Conservation (phyloP, 2,797 vertebrate genomes). For the Enteromius anoplus region DNA sequence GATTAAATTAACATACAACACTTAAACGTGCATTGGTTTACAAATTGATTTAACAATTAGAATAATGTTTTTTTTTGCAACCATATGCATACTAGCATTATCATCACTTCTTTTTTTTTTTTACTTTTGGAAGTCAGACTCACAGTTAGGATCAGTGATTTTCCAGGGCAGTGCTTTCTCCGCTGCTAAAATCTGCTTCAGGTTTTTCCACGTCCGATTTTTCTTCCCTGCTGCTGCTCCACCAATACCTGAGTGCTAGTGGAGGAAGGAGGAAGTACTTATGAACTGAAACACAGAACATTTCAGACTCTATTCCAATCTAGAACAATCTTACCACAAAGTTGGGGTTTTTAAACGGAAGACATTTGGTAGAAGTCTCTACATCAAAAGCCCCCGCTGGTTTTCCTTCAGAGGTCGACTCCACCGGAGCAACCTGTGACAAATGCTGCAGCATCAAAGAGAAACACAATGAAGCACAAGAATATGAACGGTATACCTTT, state of each 20-base stretch:
- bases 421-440: constrained; percentile 73
- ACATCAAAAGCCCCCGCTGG: constrained; percentile 28
- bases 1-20: not conserved
- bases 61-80: no score
- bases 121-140: constrained; percentile 66
- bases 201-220: constrained; percentile 98
- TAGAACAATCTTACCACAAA: constrained; percentile 83
- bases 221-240: constrained; percentile 97
- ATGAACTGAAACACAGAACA: not conserved
- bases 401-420: constrained; percentile 62
- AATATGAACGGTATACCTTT: not conserved
- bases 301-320: not conserved
- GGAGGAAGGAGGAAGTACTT: no score
- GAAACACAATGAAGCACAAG: not conserved
- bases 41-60: not conserved
- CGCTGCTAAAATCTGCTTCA: constrained; percentile 94
- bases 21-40: not conserved
- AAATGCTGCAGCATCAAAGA: not conserved
- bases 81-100: no score
- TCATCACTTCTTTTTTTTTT: not conserved
- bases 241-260: constrained; percentile 94
- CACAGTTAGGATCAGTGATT: constrained; percentile 93
- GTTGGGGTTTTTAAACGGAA: constrained; percentile 90
- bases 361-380: constrained; percentile 80
- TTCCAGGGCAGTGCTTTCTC: constrained; percentile 97